Conservation (phyloP, 2,797 vertebrate genomes). For the Paramormyrops hopkinsi region DNA sequence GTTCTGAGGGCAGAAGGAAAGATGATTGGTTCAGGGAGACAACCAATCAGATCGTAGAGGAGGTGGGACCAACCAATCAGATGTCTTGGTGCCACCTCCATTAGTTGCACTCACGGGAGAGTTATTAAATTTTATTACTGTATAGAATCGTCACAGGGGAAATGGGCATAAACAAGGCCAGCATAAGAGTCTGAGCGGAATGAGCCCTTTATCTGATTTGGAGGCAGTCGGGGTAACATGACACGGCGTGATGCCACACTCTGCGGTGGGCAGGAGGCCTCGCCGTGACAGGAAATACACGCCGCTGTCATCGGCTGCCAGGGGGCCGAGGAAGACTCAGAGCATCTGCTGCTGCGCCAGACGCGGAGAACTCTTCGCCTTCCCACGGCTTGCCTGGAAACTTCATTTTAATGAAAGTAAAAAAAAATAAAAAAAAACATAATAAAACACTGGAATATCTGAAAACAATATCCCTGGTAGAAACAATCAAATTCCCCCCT, state of each 20-base stretch:
- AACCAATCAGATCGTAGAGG: neutral
- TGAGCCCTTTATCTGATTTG: constrained; percentile 15
- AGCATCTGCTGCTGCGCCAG: neutral
- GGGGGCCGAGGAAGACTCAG: neutral
- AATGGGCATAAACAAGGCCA: constrained; percentile 29
- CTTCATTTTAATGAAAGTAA: neutral
- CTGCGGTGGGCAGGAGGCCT: neutral
- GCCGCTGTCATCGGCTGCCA: neutral
- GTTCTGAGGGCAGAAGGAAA: neutral
- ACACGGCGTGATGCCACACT: neutral
- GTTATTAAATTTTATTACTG: constrained; percentile 45
- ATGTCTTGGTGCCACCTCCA: constrained; percentile 6
- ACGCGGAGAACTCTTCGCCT: neutral
- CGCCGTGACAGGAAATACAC: neutral
- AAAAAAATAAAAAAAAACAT: neutral
- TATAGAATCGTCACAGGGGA: constrained; percentile 24
- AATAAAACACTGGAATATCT: neutral
- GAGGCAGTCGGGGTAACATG: constrained; percentile 16
- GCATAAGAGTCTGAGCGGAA: constrained; percentile 28
- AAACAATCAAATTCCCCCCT: neutral
- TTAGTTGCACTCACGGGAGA: constrained; percentile 22
- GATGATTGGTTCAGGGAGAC: neutral
- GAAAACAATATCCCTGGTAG: constrained; percentile 1
- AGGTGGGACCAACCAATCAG: neutral
- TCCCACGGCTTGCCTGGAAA: neutral